phyloP scores from a whole-genome alignment of 2,888 invertebrate genomes.

The Lasioglossum calceatum region DNA sequence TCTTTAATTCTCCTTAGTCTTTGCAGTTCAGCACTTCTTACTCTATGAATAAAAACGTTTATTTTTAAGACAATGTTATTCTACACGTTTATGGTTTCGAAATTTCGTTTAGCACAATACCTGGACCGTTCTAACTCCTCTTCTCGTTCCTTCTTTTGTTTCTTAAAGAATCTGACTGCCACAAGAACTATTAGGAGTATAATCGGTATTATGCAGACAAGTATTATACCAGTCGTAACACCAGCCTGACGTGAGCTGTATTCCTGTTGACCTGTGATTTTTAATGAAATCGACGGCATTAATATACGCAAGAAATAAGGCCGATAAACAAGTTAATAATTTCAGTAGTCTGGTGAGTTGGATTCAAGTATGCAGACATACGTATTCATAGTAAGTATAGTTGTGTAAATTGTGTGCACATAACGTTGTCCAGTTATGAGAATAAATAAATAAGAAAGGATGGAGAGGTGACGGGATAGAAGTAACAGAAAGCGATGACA shows the following conservation, averaged over 20 bases:
- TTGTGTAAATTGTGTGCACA: background rate
- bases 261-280: constrained; percentile 90
- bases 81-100: background rate
- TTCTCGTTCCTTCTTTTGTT: constrained; percentile 85
- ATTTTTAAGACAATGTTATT: background rate
- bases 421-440: background rate
- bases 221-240: constrained; percentile 91
- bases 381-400: background rate
- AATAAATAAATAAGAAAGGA: background rate
- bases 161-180: constrained; percentile 87
- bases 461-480: background rate
- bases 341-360: background rate
- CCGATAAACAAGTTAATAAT: background rate
- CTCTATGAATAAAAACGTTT: constrained; percentile 60
- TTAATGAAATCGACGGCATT: constrained; percentile 38
- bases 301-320: constrained; percentile 16
- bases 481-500: constrained; percentile 53
- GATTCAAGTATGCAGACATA: background rate
- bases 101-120: constrained; percentile 62
- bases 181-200: constrained; percentile 89
- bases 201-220: constrained; percentile 91
- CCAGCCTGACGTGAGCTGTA: constrained; percentile 91
- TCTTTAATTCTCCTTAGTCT: constrained; percentile 78
- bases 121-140: constrained; percentile 84
- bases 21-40: constrained; percentile 74